Base-by-base conservation (phyloP, 2,797 vertebrate species). In the Eidolon dupreanum region DNA sequence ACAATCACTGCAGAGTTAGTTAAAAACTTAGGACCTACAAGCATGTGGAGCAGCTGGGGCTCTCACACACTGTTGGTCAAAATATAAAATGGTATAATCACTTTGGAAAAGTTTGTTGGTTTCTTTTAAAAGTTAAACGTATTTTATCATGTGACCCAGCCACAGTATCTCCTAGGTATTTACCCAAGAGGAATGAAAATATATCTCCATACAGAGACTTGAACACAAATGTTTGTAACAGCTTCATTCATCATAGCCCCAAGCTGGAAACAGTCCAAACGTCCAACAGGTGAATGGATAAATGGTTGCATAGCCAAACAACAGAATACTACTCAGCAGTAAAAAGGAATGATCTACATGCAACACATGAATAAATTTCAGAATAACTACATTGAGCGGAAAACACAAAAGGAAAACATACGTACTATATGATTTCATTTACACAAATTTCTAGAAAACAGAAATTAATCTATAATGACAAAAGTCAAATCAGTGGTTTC, bases 111-210 rank as follows among this genome's bases (percentile, higher is more conserved):
- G 15, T 20, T 28, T 46, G 28, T n/a, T 12, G 49, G 38, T 87
- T 84, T 73, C 63, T 59, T 71, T 6, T 81, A 86, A 90, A 90
- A 24, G 36, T 36, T 74, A 75, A 82, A 81, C 20, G 36, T 36
- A 46, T 8, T 11, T 17, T 36, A 19, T 26, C 38, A 49, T 36
- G 24, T 17, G 5, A 41, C 28, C 46, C 38, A 51, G 55, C 53
- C 5, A n/a, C 22, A 57, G 20, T 3, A 38, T 33, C 5, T 87
- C 57, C 70, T 65, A 91, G 8, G 31, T 41, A 22, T 65, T 63
- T 79, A 55, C 46, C 73, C 55, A 79, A 33, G 9, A 57, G 7
- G 73, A 81, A 66, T 66, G n/a, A 65, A 87, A 95, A 46, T 31
- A 31, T 8, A 6, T 49, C n/a, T 46, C 19, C 13, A 26, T 59